These are phyloP conservation scores for Nebria brevicollis DNA, from an alignment of 2,888 invertebrate genomes.

Conservation along the genomic window DNA sequence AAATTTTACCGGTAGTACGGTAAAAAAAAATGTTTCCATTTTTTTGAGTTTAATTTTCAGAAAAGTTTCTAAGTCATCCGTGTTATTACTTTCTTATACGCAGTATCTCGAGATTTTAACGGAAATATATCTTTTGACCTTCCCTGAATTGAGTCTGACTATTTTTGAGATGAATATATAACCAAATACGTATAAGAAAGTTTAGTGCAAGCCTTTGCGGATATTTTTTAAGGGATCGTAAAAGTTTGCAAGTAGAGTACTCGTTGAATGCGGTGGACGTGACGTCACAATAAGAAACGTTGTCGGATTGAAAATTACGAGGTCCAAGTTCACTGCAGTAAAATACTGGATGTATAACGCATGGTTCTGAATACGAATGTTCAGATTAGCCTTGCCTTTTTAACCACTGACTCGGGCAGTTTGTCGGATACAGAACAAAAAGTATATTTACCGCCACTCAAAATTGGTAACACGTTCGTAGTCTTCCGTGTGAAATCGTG, in stretches of 20 bases:
- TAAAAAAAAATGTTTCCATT: not conserved
- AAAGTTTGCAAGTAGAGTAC: not conserved
- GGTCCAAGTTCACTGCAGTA: constrained; percentile 31
- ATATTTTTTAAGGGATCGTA: not conserved
- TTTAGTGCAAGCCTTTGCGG: no score
- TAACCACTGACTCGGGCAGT: constrained; percentile 8
- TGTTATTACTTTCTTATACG: not conserved
- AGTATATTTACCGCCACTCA: constrained; percentile 4
- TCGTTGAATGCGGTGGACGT: not conserved
- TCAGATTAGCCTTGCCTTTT: constrained; percentile 30
- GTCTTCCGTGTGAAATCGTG: constrained; percentile 5
- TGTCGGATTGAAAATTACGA: constrained; percentile 34
- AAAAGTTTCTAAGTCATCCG: not conserved
- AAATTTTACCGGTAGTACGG: not conserved
- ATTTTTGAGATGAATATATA: no score
- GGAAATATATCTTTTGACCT: no score
- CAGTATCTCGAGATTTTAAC: no score
- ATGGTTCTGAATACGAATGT: constrained; percentile 33
- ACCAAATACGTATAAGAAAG: no score
- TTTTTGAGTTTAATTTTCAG: not conserved
- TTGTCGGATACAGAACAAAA: not conserved
- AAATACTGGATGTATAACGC: constrained; percentile 25
- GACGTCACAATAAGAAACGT: constrained; percentile 12
- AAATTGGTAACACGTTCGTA: constrained; percentile 30
- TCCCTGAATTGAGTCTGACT: no score